Evolutionary conservation across 2,888 invertebrate species (phyloP).

Genomic region (Acleris literana): DNA sequence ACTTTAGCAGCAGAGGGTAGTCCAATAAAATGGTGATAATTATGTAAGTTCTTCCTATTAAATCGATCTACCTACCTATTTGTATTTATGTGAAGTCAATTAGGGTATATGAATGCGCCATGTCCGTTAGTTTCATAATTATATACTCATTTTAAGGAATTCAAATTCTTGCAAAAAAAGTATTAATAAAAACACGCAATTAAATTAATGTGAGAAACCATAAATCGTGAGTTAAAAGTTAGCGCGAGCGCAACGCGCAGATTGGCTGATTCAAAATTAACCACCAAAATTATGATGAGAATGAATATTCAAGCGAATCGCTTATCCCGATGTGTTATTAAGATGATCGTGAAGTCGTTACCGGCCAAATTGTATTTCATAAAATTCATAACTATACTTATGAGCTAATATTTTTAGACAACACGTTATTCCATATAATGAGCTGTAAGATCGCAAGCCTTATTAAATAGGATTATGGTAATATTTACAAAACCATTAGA

Average conservation of each 20-base stretch:
- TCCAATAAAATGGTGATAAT: too few relatives aligned
- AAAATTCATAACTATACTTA: constrained; percentile 81
- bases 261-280: constrained; percentile 80
- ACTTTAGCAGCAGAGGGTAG: too few relatives aligned
- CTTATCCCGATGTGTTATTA: constrained; percentile 78
- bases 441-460: constrained; percentile 47
- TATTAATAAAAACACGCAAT: constrained; percentile 46
- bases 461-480: constrained; percentile 42
- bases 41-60: neutral
- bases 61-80: neutral
- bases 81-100: neutral
- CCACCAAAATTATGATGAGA: constrained; percentile 79
- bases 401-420: constrained; percentile 79
- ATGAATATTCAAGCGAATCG: constrained; percentile 82
- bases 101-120: neutral
- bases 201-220: constrained; percentile 68
- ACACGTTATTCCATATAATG: constrained; percentile 76
- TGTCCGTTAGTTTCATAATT: too few relatives aligned
- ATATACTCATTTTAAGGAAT: too few relatives aligned
- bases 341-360: constrained; percentile 81
- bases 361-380: constrained; percentile 80
- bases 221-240: constrained; percentile 61
- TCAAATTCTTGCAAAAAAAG: neutral
- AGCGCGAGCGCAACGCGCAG: constrained; percentile 53
- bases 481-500: constrained; percentile 47